Percentiles rank a stretch among this genome's conserved stretches.
phyloP scores from a whole-genome alignment of 2,888 invertebrate species.

The Drosophila greeni region DNA sequence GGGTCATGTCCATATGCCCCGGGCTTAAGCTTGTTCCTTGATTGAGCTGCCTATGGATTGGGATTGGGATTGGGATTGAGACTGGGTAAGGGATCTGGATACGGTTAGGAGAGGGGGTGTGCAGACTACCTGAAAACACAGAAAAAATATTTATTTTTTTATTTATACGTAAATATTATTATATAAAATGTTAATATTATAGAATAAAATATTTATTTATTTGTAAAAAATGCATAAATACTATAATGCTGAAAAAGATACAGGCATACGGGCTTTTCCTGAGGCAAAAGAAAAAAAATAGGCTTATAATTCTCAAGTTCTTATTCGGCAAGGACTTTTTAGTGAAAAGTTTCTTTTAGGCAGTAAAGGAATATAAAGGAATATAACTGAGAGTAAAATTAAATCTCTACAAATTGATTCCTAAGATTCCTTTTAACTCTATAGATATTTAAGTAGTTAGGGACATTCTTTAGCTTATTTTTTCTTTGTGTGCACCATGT shows the following conservation, averaged over 20 bases:
- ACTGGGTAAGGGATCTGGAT: neutral
- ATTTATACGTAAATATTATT: no score
- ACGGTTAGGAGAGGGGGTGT: neutral
- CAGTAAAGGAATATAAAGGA: no score
- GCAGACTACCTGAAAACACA: neutral
- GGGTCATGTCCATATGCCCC: slow-evolving; percentile 60
- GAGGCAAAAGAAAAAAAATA: neutral
- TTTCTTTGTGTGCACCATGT: neutral
- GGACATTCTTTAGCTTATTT: neutral
- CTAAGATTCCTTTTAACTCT: neutral
- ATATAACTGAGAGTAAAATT: neutral
- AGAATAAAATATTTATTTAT: neutral
- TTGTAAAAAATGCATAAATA: neutral
- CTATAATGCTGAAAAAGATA: neutral
- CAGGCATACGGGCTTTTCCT: no score
- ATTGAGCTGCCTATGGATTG: slow-evolving; percentile 49
- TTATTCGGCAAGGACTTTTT: neutral
- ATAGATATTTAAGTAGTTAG: neutral
- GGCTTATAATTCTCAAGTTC: neutral
- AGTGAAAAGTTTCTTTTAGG: no score
- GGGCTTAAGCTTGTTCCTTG: slow-evolving; percentile 61
- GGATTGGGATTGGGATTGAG: neutral
- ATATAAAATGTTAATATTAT: no score
- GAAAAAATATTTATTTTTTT: neutral
- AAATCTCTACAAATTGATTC: neutral